A percentile compares a stretch with the other conserved stretches of the same genome.
phyloP scores from a whole-genome alignment of 2,797 vertebrate genomes.

The Loriculus beryllinus region DNA sequence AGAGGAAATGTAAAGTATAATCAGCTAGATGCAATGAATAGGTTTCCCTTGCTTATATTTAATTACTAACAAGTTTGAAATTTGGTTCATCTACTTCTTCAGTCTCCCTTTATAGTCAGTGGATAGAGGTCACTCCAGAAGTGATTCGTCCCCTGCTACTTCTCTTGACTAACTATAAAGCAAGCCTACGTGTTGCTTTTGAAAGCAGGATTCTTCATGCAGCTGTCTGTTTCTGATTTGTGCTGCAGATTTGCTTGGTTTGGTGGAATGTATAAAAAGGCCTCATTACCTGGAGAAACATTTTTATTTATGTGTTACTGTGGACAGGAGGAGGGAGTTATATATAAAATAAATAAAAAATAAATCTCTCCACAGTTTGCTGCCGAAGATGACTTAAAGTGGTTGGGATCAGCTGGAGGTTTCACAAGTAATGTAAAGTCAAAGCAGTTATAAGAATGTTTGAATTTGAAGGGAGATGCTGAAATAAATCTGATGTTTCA shows the following conservation, averaged over 20 bases:
- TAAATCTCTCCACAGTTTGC: neutral
- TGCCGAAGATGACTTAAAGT: neutral
- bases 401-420: neutral
- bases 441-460: neutral
- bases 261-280: neutral
- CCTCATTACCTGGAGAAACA: neutral
- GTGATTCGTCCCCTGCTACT: neutral
- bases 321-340: neutral
- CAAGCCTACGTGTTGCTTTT: neutral
- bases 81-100: neutral
- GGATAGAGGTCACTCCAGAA: neutral
- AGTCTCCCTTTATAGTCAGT: neutral
- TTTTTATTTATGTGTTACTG: neutral
- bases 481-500: neutral
- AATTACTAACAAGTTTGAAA: neutral
- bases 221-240: neutral
- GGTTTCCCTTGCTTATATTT: neutral
- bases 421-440: neutral
- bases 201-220: neutral
- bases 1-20: neutral
- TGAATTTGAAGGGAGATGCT: neutral
- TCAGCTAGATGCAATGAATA: neutral
- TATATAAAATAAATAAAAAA: neutral
- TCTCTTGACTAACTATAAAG: neutral
- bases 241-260: neutral